Percentiles rank a stretch among this genome's conserved stretches.
Evolutionary conservation across 2,113 vertebrate genomes (phyloP).

Genomic region (Varanus salvator): DNA sequence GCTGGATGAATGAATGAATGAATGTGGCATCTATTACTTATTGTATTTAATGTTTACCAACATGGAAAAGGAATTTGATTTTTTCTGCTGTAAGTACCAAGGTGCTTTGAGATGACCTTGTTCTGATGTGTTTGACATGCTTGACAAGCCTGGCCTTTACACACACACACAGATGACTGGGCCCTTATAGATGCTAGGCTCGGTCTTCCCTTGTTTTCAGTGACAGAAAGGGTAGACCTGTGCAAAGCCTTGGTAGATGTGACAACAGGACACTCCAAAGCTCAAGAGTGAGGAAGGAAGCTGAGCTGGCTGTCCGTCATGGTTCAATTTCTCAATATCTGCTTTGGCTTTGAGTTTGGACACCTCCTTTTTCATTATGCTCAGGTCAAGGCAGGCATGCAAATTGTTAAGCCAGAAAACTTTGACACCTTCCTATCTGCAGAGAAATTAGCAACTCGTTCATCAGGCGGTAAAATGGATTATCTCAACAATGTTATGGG

Average conservation of each 20-base stretch:
- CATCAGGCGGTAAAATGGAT: neutral
- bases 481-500: slow-evolving; percentile 2
- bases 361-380: neutral
- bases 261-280: neutral
- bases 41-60: neutral
- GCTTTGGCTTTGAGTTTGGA: neutral
- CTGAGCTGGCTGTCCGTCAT: neutral
- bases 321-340: slow-evolving; percentile 2
- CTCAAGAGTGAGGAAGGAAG: neutral
- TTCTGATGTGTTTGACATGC: neutral
- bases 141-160: neutral
- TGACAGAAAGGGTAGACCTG: neutral
- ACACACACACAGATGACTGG: no score
- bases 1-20: no score
- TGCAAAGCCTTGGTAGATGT: neutral
- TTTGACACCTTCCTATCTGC: neutral
- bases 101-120: neutral
- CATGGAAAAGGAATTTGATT: neutral
- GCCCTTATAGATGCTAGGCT: neutral
- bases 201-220: neutral
- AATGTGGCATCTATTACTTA: neutral
- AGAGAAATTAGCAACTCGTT: neutral
- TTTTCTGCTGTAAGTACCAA: neutral
- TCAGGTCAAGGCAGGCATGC: neutral
- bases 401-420: neutral